These are phyloP conservation scores for Mobula birostris DNA, from an alignment of 2,113 vertebrate species.

Conservation along the genomic window DNA sequence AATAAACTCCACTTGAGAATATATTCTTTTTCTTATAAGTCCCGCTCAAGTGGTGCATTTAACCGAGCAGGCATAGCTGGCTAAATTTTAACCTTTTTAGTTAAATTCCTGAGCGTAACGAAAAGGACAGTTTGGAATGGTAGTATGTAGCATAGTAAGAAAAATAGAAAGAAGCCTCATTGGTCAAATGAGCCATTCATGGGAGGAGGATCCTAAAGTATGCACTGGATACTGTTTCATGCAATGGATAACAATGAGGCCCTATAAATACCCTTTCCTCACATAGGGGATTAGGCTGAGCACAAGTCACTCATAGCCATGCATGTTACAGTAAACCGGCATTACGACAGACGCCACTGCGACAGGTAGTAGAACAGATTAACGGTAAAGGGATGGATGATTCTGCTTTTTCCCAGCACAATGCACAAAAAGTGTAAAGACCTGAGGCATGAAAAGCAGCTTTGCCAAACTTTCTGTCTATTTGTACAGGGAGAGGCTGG, in stretches of 20 bases:
- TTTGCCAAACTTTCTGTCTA: neutral
- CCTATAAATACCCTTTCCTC: slow-evolving; percentile 19
- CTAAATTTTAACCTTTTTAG: neutral
- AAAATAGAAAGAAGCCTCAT: no score
- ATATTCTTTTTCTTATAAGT: neutral
- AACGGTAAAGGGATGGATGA: neutral
- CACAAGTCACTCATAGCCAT: neutral
- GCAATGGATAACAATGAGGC: neutral
- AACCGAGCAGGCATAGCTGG: neutral
- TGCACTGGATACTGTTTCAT: neutral
- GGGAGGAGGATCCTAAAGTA: neutral
- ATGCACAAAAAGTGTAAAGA: slow-evolving; percentile 11
- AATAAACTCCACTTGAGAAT: neutral
- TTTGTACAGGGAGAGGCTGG: neutral
- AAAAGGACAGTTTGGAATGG: neutral
- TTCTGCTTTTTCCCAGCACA: neutral
- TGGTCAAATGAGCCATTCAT: neutral
- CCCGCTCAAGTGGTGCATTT: neutral
- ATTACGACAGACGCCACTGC: neutral
- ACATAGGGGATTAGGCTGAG: neutral
- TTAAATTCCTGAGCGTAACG: neutral
- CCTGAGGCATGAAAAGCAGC: neutral
- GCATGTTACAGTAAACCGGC: neutral
- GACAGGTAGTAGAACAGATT: neutral
- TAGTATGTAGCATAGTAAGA: neutral